A percentile compares a stretch with the other conserved stretches of the same genome.
These are phyloP conservation scores for Drosophila persimilis DNA, from an alignment of 1,140 invertebrate genomes.

Conservation along the genomic window DNA sequence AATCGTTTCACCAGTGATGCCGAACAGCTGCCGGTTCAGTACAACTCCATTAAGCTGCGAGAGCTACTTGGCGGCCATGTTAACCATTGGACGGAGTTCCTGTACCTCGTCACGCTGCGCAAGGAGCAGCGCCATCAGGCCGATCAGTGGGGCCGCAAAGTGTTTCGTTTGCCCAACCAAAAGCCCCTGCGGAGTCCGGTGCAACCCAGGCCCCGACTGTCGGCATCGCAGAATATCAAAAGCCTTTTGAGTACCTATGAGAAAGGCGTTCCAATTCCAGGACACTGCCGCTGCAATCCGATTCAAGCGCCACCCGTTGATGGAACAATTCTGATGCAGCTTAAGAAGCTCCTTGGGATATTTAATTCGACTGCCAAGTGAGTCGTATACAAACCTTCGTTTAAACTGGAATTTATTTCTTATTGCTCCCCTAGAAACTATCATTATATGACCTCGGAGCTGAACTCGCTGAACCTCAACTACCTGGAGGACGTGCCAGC, in stretches of 20 bases:
- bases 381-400: slow-evolving; percentile 1
- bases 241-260: slow-evolving; percentile 87
- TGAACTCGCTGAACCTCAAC: slow-evolving; percentile 87
- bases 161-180: slow-evolving; percentile 40
- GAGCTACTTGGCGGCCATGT: slow-evolving; percentile 82
- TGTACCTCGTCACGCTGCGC: slow-evolving; percentile 85
- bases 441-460: slow-evolving; percentile 85
- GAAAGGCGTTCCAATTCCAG: slow-evolving; percentile 83
- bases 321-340: slow-evolving; percentile 26
- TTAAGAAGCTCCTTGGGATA: slow-evolving; percentile 48
- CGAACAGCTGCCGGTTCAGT: slow-evolving; percentile 87
- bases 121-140: slow-evolving; percentile 84
- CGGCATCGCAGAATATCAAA: slow-evolving; percentile 85
- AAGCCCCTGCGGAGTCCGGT: slow-evolving; percentile 44
- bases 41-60: slow-evolving; percentile 85
- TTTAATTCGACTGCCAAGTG: slow-evolving; percentile 71
- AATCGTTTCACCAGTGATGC: slow-evolving; percentile 70
- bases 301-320: slow-evolving; percentile 34
- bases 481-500: slow-evolving; percentile 87
- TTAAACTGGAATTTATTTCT: background rate
- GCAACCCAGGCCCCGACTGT: slow-evolving; percentile 56
- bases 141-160: slow-evolving; percentile 83
- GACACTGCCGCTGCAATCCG: slow-evolving; percentile 24
- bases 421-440: slow-evolving; percentile 54
- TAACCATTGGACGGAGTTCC: slow-evolving; percentile 88